Evolutionary conservation across 2,113 vertebrate genomes (phyloP).

Genomic region (Falcunculus frontatus): DNA sequence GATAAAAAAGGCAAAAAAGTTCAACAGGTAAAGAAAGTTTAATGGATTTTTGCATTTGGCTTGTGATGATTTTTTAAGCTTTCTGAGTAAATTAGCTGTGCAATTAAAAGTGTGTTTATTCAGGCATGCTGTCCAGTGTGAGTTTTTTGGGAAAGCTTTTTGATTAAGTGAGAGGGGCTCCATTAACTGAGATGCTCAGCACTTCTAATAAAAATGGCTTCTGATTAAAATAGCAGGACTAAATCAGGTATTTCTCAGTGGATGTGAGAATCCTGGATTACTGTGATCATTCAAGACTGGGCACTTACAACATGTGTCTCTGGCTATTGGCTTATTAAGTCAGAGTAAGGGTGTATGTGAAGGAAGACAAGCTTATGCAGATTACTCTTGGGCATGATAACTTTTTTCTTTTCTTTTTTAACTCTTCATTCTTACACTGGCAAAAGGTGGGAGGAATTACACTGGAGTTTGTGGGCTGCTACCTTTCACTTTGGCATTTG

Average conservation of each 20-base stretch:
- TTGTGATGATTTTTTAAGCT: not conserved
- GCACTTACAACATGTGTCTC: not conserved
- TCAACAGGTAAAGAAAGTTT: not conserved
- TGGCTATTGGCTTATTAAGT: not conserved
- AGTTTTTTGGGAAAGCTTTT: not conserved
- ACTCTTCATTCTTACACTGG: not conserved
- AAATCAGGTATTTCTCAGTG: not conserved
- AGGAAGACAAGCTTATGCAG: not conserved
- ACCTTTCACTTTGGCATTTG: not conserved
- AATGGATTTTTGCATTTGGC: not conserved
- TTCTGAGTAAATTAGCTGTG: not conserved
- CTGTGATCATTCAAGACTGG: not conserved
- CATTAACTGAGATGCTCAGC: not conserved
- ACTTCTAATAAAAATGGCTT: not conserved
- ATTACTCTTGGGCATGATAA: not conserved
- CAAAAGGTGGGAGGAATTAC: not conserved
- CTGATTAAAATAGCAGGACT: not conserved
- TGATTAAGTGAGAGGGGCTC: not conserved
- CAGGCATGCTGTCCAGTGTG: not conserved
- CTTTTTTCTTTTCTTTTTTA: not conserved
- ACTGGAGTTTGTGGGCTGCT: not conserved
- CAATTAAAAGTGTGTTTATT: not conserved
- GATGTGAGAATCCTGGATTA: slow-evolving; percentile 9
- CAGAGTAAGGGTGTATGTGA: not conserved
- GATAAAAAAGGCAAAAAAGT: not conserved